Evolutionary conservation across 2,888 invertebrate species (phyloP).

Genomic region (Branchipolynoe longqiensis): DNA sequence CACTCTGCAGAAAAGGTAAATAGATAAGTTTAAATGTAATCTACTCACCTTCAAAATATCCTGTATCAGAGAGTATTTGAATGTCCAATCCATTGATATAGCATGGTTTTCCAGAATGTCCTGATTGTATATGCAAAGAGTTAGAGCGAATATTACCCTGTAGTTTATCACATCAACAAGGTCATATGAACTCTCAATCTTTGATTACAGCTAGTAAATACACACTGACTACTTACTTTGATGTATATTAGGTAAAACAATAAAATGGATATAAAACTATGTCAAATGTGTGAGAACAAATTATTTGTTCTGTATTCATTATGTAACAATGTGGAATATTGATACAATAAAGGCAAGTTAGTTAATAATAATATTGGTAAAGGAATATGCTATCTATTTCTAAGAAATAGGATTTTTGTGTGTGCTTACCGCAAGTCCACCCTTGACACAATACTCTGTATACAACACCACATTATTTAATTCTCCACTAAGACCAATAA

Average conservation of each 20-base stretch:
- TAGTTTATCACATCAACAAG: not conserved
- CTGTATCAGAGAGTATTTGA: conserved; percentile 62
- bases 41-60: conserved; percentile 63
- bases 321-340: not conserved
- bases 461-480: not conserved
- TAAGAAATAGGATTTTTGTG: too few species aligned
- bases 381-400: too few species aligned
- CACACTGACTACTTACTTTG: not conserved
- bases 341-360: not conserved
- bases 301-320: not conserved
- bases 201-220: not conserved
- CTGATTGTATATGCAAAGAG: conserved; percentile 8
- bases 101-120: conserved; percentile 64
- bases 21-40: too few species aligned
- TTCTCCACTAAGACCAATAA: conserved; percentile 41
- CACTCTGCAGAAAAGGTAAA: too few species aligned
- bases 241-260: not conserved
- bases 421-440: conserved; percentile 55
- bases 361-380: not conserved
- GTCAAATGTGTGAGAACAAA: not conserved
- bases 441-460: conserved; percentile 58
- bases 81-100: conserved; percentile 61
- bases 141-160: not conserved
- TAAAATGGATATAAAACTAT: not conserved
- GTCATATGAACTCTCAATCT: not conserved